Evolutionary conservation across 2,888 invertebrate genomes (phyloP), one percentile per base, ranked within the genome.

Genomic region (Rhagonycha fulva): DNA sequence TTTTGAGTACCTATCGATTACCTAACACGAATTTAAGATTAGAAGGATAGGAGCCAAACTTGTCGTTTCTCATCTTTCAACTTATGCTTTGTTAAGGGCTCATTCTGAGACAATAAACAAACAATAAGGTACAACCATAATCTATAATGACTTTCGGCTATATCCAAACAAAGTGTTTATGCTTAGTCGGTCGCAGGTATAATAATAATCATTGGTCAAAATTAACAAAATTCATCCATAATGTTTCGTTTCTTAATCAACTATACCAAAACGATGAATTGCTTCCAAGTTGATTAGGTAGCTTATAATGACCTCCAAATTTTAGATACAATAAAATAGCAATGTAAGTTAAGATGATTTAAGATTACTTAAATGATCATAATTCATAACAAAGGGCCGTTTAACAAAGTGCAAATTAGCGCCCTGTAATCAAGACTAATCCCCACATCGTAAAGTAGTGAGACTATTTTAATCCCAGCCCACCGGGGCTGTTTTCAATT

Each of bases 401-500:
- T 78, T 76, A 78, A 78, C 77, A 76, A 72, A 80, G 81, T 82
- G 82, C 83, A 83, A 84, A 85, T 85, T 82, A 84, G 86, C 85
- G 85, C 85, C 85, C 85, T 85, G 82, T 86, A 86, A 86, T 86
- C 85, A 84, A 82, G 80, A 80, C 81, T 82, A 83, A 83, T 86
- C 86, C 84, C 85, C 86, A 87, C 87, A 82, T 87, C 87, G 85
- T 87, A 87, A 87, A 87, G 84, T 86, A 86, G 85, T 83, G 85
- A 82, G 83, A 85, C 84, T 86, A 86, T 87, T 85, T 86, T 84
- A 86, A 87, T 87, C 83, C 83, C 82, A 80, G 82, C 83, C 83
- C 82, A 79, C 77, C 79, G 81, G 79, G 82, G 80, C 80, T 79
- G 80, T 82, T 83, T 84, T 84, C 84, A 84, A 85, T 86, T 86